phyloP scores from a whole-genome alignment of 2,113 vertebrate species.

The Chaetura pelagica region DNA sequence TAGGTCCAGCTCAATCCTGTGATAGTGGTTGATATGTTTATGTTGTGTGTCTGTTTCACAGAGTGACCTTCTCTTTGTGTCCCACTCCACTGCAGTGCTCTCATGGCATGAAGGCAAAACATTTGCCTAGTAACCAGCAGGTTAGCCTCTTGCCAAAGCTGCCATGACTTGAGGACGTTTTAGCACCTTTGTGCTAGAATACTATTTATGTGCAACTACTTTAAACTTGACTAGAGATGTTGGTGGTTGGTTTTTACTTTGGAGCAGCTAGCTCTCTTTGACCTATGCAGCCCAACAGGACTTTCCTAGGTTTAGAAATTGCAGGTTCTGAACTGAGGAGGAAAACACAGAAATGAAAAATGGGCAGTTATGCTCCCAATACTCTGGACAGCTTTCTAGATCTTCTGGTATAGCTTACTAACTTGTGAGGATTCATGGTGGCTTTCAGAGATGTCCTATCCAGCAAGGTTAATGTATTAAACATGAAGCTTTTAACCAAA shows the following conservation, averaged over 20 bases:
- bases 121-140: neutral
- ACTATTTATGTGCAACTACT: neutral
- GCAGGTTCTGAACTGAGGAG: neutral
- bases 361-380: rapidly evolving
- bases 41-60: neutral
- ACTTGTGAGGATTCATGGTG: neutral
- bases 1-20: neutral
- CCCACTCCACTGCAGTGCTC: neutral
- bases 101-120: neutral
- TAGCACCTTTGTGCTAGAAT: neutral
- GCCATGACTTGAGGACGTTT: rapidly evolving
- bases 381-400: neutral
- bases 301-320: neutral
- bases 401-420: neutral
- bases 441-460: neutral
- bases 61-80: neutral
- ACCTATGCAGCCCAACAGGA: neutral
- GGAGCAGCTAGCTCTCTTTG: neutral
- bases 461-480: neutral
- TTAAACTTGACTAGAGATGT: neutral
- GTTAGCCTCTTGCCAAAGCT: rapidly evolving
- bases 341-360: neutral
- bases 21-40: rapidly evolving
- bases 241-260: neutral
- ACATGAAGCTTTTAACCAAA: neutral